A percentile compares a stretch with the other conserved stretches of the same genome.
Evolutionary conservation across 1,140 invertebrate species (phyloP).

Genomic region (Portunus trituberculatus): DNA sequence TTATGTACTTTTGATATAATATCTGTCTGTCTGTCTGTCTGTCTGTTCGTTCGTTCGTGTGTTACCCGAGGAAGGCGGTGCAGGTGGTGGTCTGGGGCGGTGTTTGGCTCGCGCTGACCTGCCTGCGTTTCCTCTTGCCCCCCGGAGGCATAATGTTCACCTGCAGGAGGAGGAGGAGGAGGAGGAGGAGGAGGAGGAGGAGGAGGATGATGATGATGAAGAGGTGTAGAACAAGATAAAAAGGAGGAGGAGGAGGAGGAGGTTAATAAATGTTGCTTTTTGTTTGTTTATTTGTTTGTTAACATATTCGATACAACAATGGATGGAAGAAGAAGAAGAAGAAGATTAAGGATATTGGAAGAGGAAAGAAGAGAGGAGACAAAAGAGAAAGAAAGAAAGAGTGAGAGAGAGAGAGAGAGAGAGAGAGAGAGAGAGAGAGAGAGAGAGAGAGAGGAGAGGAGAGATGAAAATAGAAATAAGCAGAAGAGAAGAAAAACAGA

Average conservation of each 20-base stretch:
- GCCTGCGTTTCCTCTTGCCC: not conserved
- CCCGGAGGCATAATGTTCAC: conserved; percentile 61
- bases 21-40: too few species aligned
- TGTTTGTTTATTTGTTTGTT: too few species aligned
- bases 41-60: not conserved
- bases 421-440: not conserved
- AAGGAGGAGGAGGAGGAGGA: not conserved
- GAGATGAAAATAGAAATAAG: not conserved
- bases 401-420: not conserved
- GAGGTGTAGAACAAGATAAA: not conserved
- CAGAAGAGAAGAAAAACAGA: too few species aligned
- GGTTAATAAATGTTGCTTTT: not conserved
- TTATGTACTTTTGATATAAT: not conserved
- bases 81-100: not conserved
- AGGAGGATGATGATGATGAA: not conserved
- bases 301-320: not conserved
- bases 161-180: not conserved
- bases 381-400: not conserved
- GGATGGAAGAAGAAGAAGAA: not conserved
- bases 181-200: not conserved
- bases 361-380: not conserved
- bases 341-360: not conserved
- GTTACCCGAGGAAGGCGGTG: conserved; percentile 16
- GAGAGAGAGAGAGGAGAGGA: not conserved
- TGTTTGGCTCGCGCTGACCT: not conserved